phyloP scores from a whole-genome alignment of 2,888 invertebrate genomes.

The Drosophila monieri region DNA sequence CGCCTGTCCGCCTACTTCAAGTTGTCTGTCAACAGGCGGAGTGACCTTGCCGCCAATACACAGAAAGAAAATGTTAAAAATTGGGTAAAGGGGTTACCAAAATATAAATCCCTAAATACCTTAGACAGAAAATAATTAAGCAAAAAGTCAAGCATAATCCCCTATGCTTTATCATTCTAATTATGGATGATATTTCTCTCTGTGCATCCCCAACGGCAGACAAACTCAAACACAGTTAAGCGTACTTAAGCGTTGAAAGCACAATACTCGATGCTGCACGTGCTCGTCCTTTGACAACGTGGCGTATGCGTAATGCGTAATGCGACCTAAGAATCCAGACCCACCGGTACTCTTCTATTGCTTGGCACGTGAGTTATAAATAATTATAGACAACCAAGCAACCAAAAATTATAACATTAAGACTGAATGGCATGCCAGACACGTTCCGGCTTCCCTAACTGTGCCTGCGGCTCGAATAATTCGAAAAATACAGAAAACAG shows the following conservation, averaged over 20 bases:
- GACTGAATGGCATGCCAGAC: slow-evolving; percentile 55
- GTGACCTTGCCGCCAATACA: slow-evolving; percentile 37
- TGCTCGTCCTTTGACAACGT: slow-evolving; percentile 45
- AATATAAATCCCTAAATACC: neutral
- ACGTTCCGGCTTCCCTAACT: slow-evolving; percentile 49
- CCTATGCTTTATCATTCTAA: too few relatives aligned
- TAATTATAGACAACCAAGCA: slow-evolving; percentile 64
- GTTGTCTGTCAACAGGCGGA: slow-evolving; percentile 48
- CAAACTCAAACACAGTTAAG: slow-evolving; percentile 6
- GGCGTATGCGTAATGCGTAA: slow-evolving; percentile 69
- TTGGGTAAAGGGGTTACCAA: neutral
- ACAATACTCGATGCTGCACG: slow-evolving; percentile 48
- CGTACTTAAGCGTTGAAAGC: slow-evolving; percentile 26
- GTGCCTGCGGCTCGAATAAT: slow-evolving; percentile 9
- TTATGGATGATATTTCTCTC: neutral
- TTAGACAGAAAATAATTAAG: neutral
- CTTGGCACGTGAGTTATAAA: slow-evolving; percentile 69
- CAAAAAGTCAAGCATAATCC: neutral
- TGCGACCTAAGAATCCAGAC: slow-evolving; percentile 30
- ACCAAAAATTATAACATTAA: slow-evolving; percentile 56
- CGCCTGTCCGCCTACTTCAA: slow-evolving; percentile 34
- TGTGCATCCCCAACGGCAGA: slow-evolving; percentile 4
- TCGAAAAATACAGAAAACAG: slow-evolving; percentile 11
- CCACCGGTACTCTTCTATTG: slow-evolving; percentile 26
- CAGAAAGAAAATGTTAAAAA: neutral